Evolutionary conservation across 2,113 vertebrate genomes (phyloP).

Genomic region (Sisor rabdophorus): DNA sequence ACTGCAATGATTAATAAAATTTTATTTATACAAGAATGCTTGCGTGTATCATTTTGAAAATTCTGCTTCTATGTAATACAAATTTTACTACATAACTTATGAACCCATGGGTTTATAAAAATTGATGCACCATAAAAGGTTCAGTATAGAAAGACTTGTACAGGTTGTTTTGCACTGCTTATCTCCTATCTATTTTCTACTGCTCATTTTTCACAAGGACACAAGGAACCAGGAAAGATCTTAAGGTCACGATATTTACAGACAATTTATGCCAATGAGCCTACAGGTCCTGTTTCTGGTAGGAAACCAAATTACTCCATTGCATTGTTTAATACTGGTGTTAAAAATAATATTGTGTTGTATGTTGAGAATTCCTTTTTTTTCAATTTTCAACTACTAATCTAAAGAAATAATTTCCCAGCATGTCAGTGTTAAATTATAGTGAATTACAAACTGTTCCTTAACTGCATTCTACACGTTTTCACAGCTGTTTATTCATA

Average conservation of each 20-base stretch:
- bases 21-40: background rate
- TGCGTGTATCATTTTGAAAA: background rate
- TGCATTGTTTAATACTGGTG: background rate
- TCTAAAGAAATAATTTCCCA: background rate
- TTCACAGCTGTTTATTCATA: constrained; percentile 1
- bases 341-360: background rate
- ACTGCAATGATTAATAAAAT: constrained; percentile 2
- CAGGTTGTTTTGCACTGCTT: background rate
- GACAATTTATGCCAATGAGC: too few relatives aligned
- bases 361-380: background rate
- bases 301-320: too few relatives aligned
- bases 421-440: background rate
- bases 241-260: too few relatives aligned
- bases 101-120: background rate
- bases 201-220: too few relatives aligned
- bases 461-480: constrained; percentile 1
- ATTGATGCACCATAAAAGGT: background rate
- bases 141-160: background rate
- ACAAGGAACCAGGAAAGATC: too few relatives aligned
- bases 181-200: too few relatives aligned
- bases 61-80: background rate
- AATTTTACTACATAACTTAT: background rate
- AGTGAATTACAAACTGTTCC: background rate
- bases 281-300: too few relatives aligned
- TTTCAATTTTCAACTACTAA: background rate